These are phyloP conservation scores for Megaceryle alcyon DNA, from an alignment of 2,797 vertebrate species.

Conservation along the genomic window DNA sequence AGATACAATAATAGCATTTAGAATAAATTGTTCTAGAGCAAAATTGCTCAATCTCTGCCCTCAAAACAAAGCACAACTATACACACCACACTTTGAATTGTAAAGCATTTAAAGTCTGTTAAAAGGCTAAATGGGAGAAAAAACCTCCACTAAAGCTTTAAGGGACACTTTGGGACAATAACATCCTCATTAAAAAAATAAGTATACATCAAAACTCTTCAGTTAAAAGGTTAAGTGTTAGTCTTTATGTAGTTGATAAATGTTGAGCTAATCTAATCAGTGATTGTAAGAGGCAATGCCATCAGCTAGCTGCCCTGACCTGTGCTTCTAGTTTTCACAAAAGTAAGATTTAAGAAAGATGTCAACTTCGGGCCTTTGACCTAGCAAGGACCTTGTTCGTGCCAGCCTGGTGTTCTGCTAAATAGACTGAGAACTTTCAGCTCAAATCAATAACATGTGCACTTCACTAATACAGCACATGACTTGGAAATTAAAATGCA, in stretches of 20 bases:
- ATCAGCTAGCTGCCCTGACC: conserved; percentile 76
- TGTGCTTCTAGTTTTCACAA: conserved; percentile 71
- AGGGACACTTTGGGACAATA: conserved; percentile 47
- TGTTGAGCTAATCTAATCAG: conserved; percentile 81
- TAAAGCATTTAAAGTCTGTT: not conserved
- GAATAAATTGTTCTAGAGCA: not conserved
- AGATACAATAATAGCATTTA: not conserved
- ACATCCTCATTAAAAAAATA: conserved; percentile 60
- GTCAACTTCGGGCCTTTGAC: conserved; percentile 80
- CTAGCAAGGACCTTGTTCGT: conserved; percentile 74
- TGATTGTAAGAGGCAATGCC: conserved; percentile 55
- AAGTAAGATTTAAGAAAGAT: conserved; percentile 80
- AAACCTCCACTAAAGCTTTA: not conserved
- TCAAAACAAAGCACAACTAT: not conserved
- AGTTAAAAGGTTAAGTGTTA: conserved; percentile 82
- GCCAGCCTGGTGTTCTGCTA: conserved; percentile 72
- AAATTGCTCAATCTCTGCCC: not conserved
- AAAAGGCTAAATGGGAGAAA: conserved; percentile 37
- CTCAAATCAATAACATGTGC: conserved; percentile 85
- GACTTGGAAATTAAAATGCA: conserved; percentile 81
- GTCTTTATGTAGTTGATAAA: conserved; percentile 78
- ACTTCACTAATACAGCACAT: conserved; percentile 77
- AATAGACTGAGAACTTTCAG: conserved; percentile 72
- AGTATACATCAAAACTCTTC: conserved; percentile 66
- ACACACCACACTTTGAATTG: not conserved